These are phyloP conservation scores for Heliocidaris tuberculata DNA, from an alignment of 35 echinoderm and acorn worm species.

Conservation along the genomic window DNA sequence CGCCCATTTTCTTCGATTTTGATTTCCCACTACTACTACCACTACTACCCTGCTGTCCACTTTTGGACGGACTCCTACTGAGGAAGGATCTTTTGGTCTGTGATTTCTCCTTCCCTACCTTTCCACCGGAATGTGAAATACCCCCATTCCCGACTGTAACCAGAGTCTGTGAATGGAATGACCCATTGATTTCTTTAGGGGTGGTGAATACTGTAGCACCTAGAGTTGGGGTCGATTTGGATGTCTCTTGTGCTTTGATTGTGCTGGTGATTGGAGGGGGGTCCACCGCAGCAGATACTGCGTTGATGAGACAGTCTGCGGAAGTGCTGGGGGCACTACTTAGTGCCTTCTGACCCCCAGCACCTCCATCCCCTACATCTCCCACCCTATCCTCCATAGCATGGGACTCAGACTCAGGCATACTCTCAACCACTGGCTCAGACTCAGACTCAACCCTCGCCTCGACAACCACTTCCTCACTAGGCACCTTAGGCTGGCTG, in stretches of 20 bases:
- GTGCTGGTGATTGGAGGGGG: conserved; percentile 32
- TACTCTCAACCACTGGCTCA: conserved; percentile 46
- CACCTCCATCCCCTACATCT: not conserved
- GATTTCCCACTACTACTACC: conserved; percentile 7
- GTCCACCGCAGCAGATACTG: conserved; percentile 11
- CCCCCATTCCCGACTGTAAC: conserved; percentile 32
- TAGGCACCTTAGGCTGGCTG: conserved; percentile 26
- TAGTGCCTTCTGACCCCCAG: not conserved
- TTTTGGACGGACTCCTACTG: conserved; percentile 42
- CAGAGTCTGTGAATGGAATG: conserved; percentile 38
- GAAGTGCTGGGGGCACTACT: not conserved
- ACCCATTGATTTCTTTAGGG: conserved; percentile 44
- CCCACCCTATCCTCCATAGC: conserved; percentile 5
- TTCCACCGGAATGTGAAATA: conserved; percentile 32
- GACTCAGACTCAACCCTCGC: conserved; percentile 30
- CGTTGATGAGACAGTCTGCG: conserved; percentile 28
- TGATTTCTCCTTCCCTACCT: conserved; percentile 40
- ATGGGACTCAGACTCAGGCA: conserved; percentile 48
- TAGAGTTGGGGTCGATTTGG: conserved; percentile 29
- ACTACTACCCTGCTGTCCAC: conserved; percentile 30
- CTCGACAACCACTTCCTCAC: conserved; percentile 15
- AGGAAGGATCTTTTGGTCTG: conserved; percentile 38
- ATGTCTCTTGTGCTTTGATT: conserved; percentile 41
- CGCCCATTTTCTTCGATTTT: conserved; percentile 45
- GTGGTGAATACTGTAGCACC: not conserved